Evolutionary conservation across 2,113 vertebrate species (phyloP).

Genomic region (Gasterosteus nipponicus): DNA sequence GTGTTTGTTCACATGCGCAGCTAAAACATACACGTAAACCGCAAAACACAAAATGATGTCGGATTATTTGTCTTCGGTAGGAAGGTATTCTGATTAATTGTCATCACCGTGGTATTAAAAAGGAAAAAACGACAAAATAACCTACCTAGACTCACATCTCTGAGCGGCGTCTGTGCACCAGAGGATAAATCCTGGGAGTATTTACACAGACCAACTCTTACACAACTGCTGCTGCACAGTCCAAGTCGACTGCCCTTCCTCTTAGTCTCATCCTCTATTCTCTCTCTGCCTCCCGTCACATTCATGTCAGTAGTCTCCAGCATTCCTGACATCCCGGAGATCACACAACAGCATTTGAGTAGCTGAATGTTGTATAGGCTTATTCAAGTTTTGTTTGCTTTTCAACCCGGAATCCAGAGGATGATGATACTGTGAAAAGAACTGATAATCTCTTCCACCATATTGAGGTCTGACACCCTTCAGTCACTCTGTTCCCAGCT

Average conservation of each 20-base stretch:
- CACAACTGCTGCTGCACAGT: constrained; percentile 53
- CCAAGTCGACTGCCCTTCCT: constrained; percentile 27
- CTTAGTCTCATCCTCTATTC: constrained; percentile 36
- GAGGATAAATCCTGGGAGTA: constrained; percentile 50
- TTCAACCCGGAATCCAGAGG: background rate
- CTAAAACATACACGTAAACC: background rate
- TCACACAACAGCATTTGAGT: background rate
- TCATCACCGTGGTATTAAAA: background rate
- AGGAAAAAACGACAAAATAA: constrained; percentile 25
- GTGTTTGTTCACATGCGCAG: background rate
- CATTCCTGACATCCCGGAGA: background rate
- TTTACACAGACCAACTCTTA: constrained; percentile 70
- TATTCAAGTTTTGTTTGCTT: background rate
- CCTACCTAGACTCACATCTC: constrained; percentile 64
- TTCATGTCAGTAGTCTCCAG: constrained; percentile 7
- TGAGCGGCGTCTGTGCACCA: constrained; percentile 53
- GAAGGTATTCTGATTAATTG: background rate
- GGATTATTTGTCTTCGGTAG: background rate
- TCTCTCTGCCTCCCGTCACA: constrained; percentile 40
- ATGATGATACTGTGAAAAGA: background rate
- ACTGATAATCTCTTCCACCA: constrained; percentile 9
- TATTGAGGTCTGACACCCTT: constrained; percentile 22
- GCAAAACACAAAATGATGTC: background rate
- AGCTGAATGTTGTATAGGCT: background rate
- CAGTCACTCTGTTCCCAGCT: constrained; percentile 9